These are phyloP conservation scores for Drosophila borborema DNA, from an alignment of 2,888 invertebrate genomes.

Conservation along the genomic window DNA sequence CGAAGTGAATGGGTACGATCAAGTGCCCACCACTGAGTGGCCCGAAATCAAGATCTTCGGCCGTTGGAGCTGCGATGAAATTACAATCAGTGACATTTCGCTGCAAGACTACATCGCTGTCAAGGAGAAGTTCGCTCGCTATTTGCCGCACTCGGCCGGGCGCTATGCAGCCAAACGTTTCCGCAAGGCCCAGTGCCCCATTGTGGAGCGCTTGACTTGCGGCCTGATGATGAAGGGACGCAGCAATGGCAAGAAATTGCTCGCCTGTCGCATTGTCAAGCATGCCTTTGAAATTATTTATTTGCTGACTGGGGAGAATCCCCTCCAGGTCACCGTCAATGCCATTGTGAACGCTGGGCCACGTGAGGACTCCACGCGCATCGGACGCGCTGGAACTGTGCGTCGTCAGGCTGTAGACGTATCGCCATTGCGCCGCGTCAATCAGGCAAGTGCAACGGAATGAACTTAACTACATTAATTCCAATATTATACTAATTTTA, in stretches of 20 bases:
- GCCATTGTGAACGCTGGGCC: slow-evolving; percentile 99
- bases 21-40: slow-evolving; percentile 87
- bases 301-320: slow-evolving; percentile 57
- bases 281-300: slow-evolving; percentile 94
- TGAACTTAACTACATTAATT: neutral
- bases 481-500: neutral
- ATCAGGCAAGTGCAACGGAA: slow-evolving; percentile 88
- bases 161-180: slow-evolving; percentile 99
- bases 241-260: slow-evolving; percentile 99
- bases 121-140: slow-evolving; percentile 99
- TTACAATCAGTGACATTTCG: slow-evolving; percentile 98
- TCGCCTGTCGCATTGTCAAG: slow-evolving; percentile 99
- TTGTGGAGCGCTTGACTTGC: slow-evolving; percentile 98
- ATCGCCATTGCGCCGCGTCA: slow-evolving; percentile 98
- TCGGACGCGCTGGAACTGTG: slow-evolving; percentile 99
- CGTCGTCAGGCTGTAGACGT: slow-evolving; percentile 99
- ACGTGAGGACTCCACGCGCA: slow-evolving; percentile 99
- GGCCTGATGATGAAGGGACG: slow-evolving; percentile 99
- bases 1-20: neutral
- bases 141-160: slow-evolving; percentile 98
- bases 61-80: slow-evolving; percentile 98
- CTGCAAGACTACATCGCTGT: slow-evolving; percentile 98
- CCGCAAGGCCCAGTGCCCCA: slow-evolving; percentile 99
- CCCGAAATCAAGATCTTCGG: slow-evolving; percentile 99
- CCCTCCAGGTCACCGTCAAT: slow-evolving; percentile 57